These are phyloP conservation scores for Cherax quadricarinatus DNA, from an alignment of 1,140 invertebrate genomes.

Conservation along the genomic window DNA sequence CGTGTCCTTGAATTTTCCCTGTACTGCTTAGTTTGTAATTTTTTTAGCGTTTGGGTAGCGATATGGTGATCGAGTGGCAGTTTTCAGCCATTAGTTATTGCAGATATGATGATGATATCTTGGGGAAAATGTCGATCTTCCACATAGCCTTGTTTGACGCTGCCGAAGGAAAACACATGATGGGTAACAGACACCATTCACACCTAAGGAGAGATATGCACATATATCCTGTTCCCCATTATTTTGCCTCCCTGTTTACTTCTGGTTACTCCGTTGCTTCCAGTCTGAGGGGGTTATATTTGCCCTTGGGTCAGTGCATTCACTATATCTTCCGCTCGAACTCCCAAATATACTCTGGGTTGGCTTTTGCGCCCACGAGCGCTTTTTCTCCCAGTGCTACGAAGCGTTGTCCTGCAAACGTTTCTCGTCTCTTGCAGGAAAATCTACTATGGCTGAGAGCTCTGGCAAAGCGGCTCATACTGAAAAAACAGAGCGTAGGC, in stretches of 20 bases:
- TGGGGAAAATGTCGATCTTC: too few species aligned
- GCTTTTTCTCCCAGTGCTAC: background rate
- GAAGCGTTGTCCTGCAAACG: conserved; percentile 1
- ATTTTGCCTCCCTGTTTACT: background rate
- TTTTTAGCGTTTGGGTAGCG: background rate
- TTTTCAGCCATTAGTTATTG: background rate
- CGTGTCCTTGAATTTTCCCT: background rate
- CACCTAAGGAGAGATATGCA: background rate
- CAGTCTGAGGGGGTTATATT: background rate
- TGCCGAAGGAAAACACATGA: too few species aligned
- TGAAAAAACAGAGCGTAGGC: background rate
- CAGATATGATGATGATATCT: background rate
- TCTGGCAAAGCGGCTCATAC: background rate
- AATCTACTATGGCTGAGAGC: background rate
- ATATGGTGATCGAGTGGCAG: background rate
- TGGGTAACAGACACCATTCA: too few species aligned
- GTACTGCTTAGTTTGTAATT: background rate
- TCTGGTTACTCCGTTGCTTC: background rate
- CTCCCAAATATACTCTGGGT: background rate
- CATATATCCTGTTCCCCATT: background rate
- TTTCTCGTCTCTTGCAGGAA: background rate
- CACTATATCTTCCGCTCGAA: conserved; percentile 15
- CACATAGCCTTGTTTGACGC: too few species aligned
- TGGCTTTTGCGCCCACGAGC: background rate
- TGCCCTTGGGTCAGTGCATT: conserved; percentile 3